A percentile compares a stretch with the other conserved stretches of the same genome.
These are phyloP conservation scores for Alces alces DNA, from an alignment of 2,113 vertebrate genomes.

Conservation along the genomic window DNA sequence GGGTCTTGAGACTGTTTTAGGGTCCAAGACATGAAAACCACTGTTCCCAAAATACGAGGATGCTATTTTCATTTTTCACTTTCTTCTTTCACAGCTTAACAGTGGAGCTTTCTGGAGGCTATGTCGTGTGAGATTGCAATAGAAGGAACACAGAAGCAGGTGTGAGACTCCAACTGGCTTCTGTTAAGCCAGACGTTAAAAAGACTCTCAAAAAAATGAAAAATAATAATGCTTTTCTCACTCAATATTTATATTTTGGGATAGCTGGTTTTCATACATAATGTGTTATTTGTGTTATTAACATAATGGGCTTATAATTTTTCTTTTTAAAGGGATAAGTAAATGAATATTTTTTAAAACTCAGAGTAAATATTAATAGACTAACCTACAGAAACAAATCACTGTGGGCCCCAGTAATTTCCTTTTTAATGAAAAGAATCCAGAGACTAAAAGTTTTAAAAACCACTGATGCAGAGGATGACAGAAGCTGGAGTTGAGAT, in stretches of 20 bases:
- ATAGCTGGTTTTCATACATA: neutral
- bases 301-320: neutral
- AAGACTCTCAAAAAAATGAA: neutral
- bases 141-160: neutral
- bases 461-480: neutral
- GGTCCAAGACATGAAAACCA: neutral
- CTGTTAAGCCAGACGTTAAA: neutral
- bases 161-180: neutral
- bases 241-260: neutral
- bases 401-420: neutral
- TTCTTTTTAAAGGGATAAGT: neutral
- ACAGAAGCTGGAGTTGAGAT: neutral
- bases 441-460: neutral
- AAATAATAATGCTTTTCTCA: neutral
- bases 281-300: neutral
- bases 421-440: neutral
- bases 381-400: neutral
- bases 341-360: neutral
- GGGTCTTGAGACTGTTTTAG: rapidly evolving
- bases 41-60: neutral
- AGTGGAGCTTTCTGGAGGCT: neutral
- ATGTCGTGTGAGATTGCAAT: rapidly evolving
- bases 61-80: neutral
- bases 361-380: neutral
- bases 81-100: neutral